Evolutionary conservation across 2,113 vertebrate genomes (phyloP).

Genomic region (Sciurus niger): DNA sequence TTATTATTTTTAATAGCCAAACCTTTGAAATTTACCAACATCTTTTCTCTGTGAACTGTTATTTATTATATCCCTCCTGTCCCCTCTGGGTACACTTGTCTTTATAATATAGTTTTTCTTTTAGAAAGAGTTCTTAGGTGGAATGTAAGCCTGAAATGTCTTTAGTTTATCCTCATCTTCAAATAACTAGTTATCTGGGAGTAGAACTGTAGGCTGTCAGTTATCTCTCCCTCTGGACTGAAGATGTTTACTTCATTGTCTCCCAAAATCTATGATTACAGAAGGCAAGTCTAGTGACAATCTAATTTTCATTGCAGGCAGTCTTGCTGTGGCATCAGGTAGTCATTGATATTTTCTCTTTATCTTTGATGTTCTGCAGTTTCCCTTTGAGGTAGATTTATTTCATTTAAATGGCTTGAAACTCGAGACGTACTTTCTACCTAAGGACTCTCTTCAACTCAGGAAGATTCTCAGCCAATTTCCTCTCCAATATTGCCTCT

Average conservation of each 20-base stretch:
- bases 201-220: not conserved
- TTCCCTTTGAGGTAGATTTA: conserved; percentile 22
- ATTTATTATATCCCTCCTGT: not conserved
- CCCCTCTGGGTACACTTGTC: not conserved
- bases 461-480: conserved; percentile 48
- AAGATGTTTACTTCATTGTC: not conserved
- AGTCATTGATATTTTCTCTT: conserved; percentile 35
- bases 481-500: conserved; percentile 30
- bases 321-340: conserved; percentile 25
- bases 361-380: conserved; percentile 30
- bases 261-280: conserved; percentile 36
- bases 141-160: not conserved
- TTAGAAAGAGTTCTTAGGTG: not conserved
- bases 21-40: conserved; percentile 31
- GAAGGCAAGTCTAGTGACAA: not conserved
- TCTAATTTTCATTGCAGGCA: not conserved
- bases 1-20: conserved; percentile 27
- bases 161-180: not conserved
- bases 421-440: conserved; percentile 55
- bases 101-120: not conserved
- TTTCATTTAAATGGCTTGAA: conserved; percentile 55
- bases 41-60: not conserved
- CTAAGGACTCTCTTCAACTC: not conserved
- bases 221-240: not conserved
- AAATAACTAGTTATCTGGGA: not conserved